Evolutionary conservation across 2,888 invertebrate genomes (phyloP).

Genomic region (Eulithis prunata): DNA sequence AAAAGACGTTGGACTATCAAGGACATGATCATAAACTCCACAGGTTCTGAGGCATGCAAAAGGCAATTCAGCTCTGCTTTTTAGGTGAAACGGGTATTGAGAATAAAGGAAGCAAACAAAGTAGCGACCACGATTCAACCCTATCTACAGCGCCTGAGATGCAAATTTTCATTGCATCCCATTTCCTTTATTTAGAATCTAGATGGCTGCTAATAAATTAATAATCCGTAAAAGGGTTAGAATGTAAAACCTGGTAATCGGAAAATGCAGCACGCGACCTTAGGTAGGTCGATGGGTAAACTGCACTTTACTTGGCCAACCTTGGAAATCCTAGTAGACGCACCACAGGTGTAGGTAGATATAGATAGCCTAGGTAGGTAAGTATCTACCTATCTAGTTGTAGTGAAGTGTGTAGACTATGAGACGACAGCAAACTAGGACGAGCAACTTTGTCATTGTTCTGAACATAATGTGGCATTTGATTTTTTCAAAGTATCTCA

Average conservation of each 20-base stretch:
- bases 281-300: not conserved
- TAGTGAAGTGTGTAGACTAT: not conserved
- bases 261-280: conserved; percentile 18
- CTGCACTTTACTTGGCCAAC: not conserved
- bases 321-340: not conserved
- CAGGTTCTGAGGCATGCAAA: conserved; percentile 25
- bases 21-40: conserved; percentile 11
- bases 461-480: not conserved
- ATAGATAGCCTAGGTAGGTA: too few species aligned
- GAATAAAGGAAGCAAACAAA: conserved; percentile 32
- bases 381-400: too few species aligned
- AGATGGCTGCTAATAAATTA: not conserved
- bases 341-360: too few species aligned
- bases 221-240: not conserved
- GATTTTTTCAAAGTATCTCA: too few species aligned
- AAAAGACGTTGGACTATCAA: too few species aligned
- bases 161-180: conserved; percentile 36
- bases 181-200: not conserved
- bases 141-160: conserved; percentile 35
- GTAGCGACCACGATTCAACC: conserved; percentile 22
- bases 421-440: not conserved
- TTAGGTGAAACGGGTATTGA: conserved; percentile 60
- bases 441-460: not conserved
- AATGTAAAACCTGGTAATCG: conserved; percentile 6
- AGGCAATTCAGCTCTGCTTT: conserved; percentile 63